A percentile compares a stretch with the other conserved stretches of the same genome.
Evolutionary conservation across 2,888 invertebrate genomes (phyloP).

Genomic region (Dugesia japonica): DNA sequence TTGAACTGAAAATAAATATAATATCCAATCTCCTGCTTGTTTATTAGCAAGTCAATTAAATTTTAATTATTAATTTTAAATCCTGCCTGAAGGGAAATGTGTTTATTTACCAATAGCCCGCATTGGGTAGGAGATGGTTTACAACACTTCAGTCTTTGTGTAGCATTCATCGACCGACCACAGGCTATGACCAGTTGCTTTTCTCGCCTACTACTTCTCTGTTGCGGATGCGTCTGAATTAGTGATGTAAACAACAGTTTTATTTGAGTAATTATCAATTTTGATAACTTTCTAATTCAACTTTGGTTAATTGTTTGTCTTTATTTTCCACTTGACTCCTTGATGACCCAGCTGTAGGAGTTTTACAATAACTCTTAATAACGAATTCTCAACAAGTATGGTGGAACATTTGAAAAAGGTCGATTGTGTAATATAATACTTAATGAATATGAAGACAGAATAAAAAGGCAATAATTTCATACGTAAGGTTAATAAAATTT

Average conservation of each 20-base stretch:
- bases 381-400: not conserved
- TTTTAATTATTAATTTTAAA: slow-evolving; percentile 15
- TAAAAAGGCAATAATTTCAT: too few species aligned
- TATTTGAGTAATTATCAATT: slow-evolving; percentile 15
- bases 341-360: not conserved
- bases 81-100: slow-evolving; percentile 16
- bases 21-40: slow-evolving; percentile 11
- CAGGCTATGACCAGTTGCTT: slow-evolving; percentile 15
- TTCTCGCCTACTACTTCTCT: slow-evolving; percentile 5
- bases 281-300: not conserved
- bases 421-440: not conserved
- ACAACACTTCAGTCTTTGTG: not conserved
- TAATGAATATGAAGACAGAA: not conserved
- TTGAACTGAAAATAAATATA: slow-evolving; percentile 14
- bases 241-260: slow-evolving; percentile 14
- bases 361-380: not conserved
- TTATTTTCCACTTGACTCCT: slow-evolving; percentile 20
- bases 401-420: not conserved
- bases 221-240: slow-evolving; percentile 13
- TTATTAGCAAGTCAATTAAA: slow-evolving; percentile 9
- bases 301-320: not conserved
- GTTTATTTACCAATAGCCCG: slow-evolving; percentile 10
- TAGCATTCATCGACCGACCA: not conserved
- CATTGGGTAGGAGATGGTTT: not conserved
- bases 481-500: too few species aligned